Base-by-base conservation (phyloP, 1,140 invertebrate genomes). In the Drosophila carrolli region DNA sequence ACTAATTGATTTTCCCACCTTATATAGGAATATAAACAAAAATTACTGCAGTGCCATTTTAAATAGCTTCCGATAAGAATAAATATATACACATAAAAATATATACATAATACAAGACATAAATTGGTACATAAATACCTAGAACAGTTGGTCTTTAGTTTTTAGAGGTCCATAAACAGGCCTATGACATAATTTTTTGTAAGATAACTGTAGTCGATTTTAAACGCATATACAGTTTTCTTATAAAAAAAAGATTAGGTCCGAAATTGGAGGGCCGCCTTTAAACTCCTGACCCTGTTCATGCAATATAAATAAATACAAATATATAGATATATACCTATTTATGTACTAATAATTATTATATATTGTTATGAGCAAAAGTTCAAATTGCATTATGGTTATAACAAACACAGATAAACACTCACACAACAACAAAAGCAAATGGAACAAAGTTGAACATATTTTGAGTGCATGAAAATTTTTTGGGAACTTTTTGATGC, bases 1-100 rank as follows among this genome's bases (percentile, higher is more conserved):
- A 90, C 90, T 88, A 91, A 91, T 91, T 91, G 90, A 89, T 90
- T 91, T 91, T 91, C 90, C 90, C 90, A 91, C 90, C 90, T 91
- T 91, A 91, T 74, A 88, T 84, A 86, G 79, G 79, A 88, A 88
- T 88, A 88, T 88, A 88, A 71, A 78, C 63, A 77, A 70, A 76
- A 80, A 85, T 82, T 91, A 91, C 90, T 91, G 90, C 90, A 91
- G 90, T 91, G 90, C 90, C 90, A 91, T 91, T 91, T 91, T 90
- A 91, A 91, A 91, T 90, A 91, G 90, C 90, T 91, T 91, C 90
- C 90, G 68, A 91, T 84, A 91, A 91, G 85, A 81, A 84, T 60
- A 81, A 72, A 73, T 60, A 79, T 66, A 55, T 65, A 83, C 40
- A 81, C 57, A 81, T 53, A 68, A 40, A 77, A 48, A 46, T 56